These are phyloP conservation scores for Heliconius melpomene DNA, from an alignment of 1,140 invertebrate species.

Conservation along the genomic window DNA sequence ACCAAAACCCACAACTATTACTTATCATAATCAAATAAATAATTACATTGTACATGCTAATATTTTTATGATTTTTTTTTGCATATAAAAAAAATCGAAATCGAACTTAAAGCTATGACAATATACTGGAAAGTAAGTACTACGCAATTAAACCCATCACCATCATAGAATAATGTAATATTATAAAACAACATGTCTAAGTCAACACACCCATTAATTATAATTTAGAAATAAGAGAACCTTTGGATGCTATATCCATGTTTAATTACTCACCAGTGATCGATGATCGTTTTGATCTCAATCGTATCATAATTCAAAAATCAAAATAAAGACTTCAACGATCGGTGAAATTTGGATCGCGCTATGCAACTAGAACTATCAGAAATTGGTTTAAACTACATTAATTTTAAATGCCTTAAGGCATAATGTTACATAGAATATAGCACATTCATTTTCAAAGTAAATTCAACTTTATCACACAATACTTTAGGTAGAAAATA, in stretches of 20 bases:
- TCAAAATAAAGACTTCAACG: conserved; percentile 62
- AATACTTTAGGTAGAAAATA: conserved; percentile 25
- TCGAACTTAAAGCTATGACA: too few relatives aligned
- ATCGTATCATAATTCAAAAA: conserved; percentile 62
- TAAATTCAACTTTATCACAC: background rate
- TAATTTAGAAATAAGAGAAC: conserved; percentile 30
- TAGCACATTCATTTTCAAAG: background rate
- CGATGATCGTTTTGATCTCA: conserved; percentile 48
- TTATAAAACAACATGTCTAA: conserved; percentile 9
- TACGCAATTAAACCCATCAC: background rate
- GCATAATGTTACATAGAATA: conserved; percentile 41
- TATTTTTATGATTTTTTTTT: too few relatives aligned
- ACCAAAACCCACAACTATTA: too few relatives aligned
- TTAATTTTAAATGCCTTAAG: conserved; percentile 70
- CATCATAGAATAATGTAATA: background rate
- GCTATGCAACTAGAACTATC: conserved; percentile 67
- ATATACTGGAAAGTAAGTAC: too few relatives aligned
- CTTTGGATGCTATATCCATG: conserved; percentile 25
- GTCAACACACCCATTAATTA: conserved; percentile 37
- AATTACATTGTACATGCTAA: too few relatives aligned
- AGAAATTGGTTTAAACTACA: conserved; percentile 57
- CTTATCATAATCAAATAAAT: too few relatives aligned
- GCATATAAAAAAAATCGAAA: too few relatives aligned
- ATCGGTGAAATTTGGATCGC: conserved; percentile 54
- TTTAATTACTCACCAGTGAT: conserved; percentile 36